Percentiles rank a stretch among this genome's conserved stretches.
These are phyloP conservation scores for Melipona bicolor DNA, from an alignment of 2,888 invertebrate species.

Conservation along the genomic window DNA sequence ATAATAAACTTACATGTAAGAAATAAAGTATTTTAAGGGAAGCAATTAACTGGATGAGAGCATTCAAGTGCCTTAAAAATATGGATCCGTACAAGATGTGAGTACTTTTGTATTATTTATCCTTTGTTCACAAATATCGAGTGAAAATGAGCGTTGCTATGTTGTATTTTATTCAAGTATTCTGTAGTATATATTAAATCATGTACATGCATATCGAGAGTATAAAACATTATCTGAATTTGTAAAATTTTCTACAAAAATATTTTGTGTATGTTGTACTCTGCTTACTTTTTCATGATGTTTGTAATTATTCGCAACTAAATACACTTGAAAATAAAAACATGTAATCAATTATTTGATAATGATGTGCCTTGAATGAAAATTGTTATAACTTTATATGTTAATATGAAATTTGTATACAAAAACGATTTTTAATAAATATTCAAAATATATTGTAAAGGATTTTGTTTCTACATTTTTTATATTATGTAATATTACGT, in stretches of 20 bases:
- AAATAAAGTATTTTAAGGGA: slow-evolving; percentile 12
- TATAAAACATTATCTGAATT: slow-evolving; percentile 3
- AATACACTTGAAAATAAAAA: slow-evolving; percentile 20
- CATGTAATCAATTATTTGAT: slow-evolving; percentile 20
- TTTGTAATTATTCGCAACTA: slow-evolving; percentile 15
- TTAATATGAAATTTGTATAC: slow-evolving; percentile 47
- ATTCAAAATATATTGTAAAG: neutral
- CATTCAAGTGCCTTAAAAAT: slow-evolving; percentile 67
- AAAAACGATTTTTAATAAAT: slow-evolving; percentile 30
- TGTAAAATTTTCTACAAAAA: slow-evolving; percentile 6
- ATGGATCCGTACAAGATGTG: slow-evolving; percentile 21
- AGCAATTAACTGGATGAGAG: slow-evolving; percentile 33
- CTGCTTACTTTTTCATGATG: neutral
- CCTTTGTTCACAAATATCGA: neutral
- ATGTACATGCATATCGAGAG: neutral
- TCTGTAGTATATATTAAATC: slow-evolving; percentile 7
- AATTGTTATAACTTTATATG: slow-evolving; percentile 42
- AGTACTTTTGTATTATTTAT: slow-evolving; percentile 28
- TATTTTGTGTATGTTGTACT: slow-evolving; percentile 16
- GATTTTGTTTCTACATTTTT: neutral
- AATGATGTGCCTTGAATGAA: slow-evolving; percentile 30
- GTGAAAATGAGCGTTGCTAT: neutral
- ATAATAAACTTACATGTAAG: slow-evolving; percentile 24
- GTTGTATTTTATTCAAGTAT: slow-evolving; percentile 15
- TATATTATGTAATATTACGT: too few relatives aligned